Evolutionary conservation across 1,140 invertebrate species (phyloP), one percentile per base, ranked within the genome.

Genomic region (Saxidomus purpurata): DNA sequence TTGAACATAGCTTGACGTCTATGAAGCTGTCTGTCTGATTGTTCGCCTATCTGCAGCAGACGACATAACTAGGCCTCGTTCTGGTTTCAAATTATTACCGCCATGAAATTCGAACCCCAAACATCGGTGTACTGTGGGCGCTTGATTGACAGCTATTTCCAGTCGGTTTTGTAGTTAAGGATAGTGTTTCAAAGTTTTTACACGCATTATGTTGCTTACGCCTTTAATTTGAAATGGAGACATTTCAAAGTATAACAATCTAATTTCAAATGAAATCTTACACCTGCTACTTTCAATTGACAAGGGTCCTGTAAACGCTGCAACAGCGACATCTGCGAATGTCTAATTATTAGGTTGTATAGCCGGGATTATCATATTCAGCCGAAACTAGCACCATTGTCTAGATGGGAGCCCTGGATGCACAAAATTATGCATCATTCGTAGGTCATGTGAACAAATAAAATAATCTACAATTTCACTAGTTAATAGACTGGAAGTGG

Each of bases 201-300:
- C 86, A 81, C 86, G 79, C 76, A 81, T 88, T 69, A 61, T 88
- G 76, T 63, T 81, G 36, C 86, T 67, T 49, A 67, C 63, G 86
- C 86, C 86, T 88, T 88, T 88, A 88, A 88, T 88, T 88, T 88
- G 86, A 80, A 88, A 88, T 71, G 19, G 86, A 88, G 55, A 88
- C 86, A 52, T 88, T 88, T 88, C 86, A 88, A 71, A 81, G 77
- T 69, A 88, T 79, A 88, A 81, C 86, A 88, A 80, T 80, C 86
- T 52, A 88, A 88, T 88, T 81, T 81, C 52, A 88, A 59, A 69
- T 80, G 86, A 80, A 88, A 88, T 55, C 1, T 9, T 40, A 88
- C 61, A 80, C 86, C 86, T 88, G 86, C 86, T 88, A 80, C 86
- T 88, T 87, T 71, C 86, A 77, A 80, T 17, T 84, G 82, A 69